Conservation (phyloP, 1,140 invertebrate genomes). For the Ridgeia piscesae region DNA sequence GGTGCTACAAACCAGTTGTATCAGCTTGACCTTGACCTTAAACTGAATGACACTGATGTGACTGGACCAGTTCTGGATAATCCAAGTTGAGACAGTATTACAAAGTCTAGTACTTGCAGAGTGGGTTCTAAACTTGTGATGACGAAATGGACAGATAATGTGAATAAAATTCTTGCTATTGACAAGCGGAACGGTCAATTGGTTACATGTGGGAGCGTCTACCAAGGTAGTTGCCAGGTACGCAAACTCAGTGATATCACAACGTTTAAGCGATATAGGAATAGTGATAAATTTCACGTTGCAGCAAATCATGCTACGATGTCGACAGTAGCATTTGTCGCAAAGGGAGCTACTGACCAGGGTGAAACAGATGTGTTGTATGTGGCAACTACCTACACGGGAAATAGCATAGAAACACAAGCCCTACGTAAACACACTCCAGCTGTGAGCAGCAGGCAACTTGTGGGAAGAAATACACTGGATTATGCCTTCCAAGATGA, state of each 20-base stretch:
- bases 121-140: constrained; percentile 20
- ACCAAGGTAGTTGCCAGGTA: constrained; percentile 83
- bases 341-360: neutral
- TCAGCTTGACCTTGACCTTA: constrained; percentile 77
- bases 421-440: neutral
- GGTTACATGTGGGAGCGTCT: constrained; percentile 88
- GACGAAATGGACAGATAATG: constrained; percentile 88
- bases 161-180: constrained; percentile 93
- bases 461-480: neutral
- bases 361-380: neutral
- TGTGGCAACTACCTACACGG: neutral
- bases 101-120: neutral
- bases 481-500: neutral
- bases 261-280: neutral
- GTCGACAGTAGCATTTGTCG: constrained; percentile 13
- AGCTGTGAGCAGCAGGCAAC: neutral
- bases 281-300: neutral
- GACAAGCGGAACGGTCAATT: constrained; percentile 85
- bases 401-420: neutral
- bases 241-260: constrained; percentile 86
- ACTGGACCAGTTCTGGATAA: constrained; percentile 63
- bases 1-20: constrained; percentile 92
- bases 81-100: constrained; percentile 31
- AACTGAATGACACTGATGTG: neutral
- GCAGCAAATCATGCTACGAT: neutral